phyloP scores from a whole-genome alignment of 2,113 vertebrate genomes.

The Hemiprocne comata region DNA sequence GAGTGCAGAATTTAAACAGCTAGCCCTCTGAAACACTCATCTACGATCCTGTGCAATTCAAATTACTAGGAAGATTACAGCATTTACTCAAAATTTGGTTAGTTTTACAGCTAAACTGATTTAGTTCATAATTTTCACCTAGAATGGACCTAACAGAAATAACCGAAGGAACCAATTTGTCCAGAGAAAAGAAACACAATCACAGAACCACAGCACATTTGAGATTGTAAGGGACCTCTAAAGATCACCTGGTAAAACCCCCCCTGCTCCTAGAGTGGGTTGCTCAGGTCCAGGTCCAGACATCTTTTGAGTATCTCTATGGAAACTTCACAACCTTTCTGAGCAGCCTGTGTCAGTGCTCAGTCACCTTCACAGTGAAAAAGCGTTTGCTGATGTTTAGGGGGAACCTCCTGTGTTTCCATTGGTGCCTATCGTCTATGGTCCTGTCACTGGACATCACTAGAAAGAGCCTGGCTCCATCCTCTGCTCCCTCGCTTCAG shows the following conservation, averaged over 20 bases:
- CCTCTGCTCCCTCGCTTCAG: fast-evolving
- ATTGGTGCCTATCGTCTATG: fast-evolving
- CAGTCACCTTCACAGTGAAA: background rate
- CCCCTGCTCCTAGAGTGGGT: fast-evolving
- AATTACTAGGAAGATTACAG: background rate
- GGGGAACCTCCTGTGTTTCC: background rate
- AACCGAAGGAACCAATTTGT: background rate
- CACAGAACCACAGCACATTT: background rate
- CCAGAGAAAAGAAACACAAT: background rate
- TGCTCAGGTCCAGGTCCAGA: background rate
- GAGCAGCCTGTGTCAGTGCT: background rate
- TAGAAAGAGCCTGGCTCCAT: background rate
- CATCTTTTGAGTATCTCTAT: background rate
- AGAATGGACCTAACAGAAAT: background rate
- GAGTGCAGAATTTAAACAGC: fast-evolving
- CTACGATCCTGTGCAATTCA: fast-evolving
- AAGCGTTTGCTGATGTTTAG: background rate
- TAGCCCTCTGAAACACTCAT: background rate
- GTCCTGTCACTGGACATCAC: background rate
- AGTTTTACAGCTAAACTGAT: background rate
- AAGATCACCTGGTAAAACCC: background rate
- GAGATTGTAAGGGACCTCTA: background rate
- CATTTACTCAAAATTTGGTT: background rate
- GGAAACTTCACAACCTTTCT: background rate
- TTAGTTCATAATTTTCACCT: background rate